Evolutionary conservation across 2,888 invertebrate genomes (phyloP).

Genomic region (Ochlodes sylvanus): DNA sequence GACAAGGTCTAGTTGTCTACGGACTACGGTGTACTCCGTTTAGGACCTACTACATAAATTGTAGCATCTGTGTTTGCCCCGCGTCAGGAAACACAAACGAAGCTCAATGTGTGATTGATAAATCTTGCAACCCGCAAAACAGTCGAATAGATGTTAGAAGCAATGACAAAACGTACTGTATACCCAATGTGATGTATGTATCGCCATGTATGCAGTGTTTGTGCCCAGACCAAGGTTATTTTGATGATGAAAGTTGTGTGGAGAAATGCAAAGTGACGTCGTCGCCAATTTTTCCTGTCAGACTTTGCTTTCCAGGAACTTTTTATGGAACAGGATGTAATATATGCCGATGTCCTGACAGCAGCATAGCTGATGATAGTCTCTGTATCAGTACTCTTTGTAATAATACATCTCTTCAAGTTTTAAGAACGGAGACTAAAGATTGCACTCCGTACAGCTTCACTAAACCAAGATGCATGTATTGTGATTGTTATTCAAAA

Average conservation of each 20-base stretch:
- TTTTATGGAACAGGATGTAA: conserved; percentile 68
- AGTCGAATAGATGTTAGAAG: background rate
- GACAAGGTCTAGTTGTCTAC: conserved; percentile 38
- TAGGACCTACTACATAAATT: conserved; percentile 68
- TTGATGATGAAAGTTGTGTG: conserved; percentile 62
- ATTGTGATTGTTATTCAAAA: conserved; percentile 64
- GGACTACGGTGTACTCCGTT: conserved; percentile 64
- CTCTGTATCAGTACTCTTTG: conserved; percentile 60
- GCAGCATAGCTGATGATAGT: conserved; percentile 54
- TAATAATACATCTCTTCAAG: conserved; percentile 43
- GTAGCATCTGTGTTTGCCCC: conserved; percentile 72
- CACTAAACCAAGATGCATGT: conserved; percentile 64
- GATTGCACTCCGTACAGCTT: conserved; percentile 62
- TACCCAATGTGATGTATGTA: conserved; percentile 73
- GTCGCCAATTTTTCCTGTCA: conserved; percentile 40
- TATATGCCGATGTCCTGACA: conserved; percentile 66
- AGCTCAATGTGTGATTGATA: conserved; percentile 68
- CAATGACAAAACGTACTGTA: conserved; percentile 58
- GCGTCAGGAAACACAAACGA: conserved; percentile 64
- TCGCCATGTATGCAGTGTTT: conserved; percentile 70
- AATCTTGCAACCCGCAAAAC: conserved; percentile 53
- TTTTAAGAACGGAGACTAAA: conserved; percentile 48
- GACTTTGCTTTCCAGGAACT: conserved; percentile 61
- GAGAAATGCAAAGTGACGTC: conserved; percentile 57
- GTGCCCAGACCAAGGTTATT: conserved; percentile 67